Evolutionary conservation across 2,888 invertebrate genomes (phyloP).

Genomic region (Argyresthia goedartella): DNA sequence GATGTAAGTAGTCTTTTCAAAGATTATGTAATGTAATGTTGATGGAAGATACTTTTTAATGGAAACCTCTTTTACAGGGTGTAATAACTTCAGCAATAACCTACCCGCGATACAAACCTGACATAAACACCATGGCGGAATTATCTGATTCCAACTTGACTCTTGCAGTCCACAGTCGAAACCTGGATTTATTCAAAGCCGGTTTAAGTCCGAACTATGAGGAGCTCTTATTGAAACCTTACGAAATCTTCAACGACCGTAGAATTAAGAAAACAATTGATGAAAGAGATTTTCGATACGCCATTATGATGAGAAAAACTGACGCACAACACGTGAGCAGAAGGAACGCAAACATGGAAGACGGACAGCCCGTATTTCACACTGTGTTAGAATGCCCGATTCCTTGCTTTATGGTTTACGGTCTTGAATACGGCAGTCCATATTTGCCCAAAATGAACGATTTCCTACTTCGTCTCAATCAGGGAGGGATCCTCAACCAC

Average conservation of each 20-base stretch:
- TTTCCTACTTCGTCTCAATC: constrained; percentile 51
- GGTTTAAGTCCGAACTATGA: constrained; percentile 27
- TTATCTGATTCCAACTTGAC: constrained; percentile 37
- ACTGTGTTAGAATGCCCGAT: constrained; percentile 63
- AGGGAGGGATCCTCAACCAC: constrained; percentile 61
- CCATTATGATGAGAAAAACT: constrained; percentile 57
- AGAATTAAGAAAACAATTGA: constrained; percentile 43
- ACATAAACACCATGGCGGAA: constrained; percentile 33
- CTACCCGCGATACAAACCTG: constrained; percentile 41
- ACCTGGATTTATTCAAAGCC: constrained; percentile 37
- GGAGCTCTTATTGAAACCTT: constrained; percentile 30
- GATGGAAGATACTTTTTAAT: neutral
- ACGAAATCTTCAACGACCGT: constrained; percentile 42
- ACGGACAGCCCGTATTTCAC: constrained; percentile 59
- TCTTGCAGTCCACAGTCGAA: constrained; percentile 44
- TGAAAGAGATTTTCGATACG: constrained; percentile 49
- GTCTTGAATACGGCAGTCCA: constrained; percentile 70
- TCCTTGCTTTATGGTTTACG: constrained; percentile 68
- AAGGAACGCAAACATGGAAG: constrained; percentile 31
- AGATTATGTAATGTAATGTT: neutral
- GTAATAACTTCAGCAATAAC: constrained; percentile 54
- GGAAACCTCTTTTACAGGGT: constrained; percentile 27
- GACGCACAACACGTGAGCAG: constrained; percentile 39
- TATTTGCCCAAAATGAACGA: constrained; percentile 57
- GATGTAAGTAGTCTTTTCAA: constrained; percentile 40